Evolutionary conservation across 2,888 invertebrate species (phyloP).

Genomic region (Drosophila bunnanda): DNA sequence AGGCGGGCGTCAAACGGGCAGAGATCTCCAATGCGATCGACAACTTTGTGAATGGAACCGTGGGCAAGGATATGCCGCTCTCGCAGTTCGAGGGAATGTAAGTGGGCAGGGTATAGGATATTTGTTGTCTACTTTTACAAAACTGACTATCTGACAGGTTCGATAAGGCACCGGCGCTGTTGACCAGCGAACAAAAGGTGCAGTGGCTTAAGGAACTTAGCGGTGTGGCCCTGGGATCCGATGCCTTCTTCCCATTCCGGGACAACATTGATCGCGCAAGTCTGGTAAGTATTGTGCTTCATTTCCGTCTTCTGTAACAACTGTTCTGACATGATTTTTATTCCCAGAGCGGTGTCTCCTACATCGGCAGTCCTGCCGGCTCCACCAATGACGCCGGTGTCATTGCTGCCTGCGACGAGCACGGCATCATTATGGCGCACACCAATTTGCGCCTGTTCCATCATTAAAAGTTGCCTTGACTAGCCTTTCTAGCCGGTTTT

Average conservation of each 20-base stretch:
- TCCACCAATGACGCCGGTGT: constrained; percentile 97
- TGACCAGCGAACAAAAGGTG: constrained; percentile 88
- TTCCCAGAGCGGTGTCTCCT: constrained; percentile 95
- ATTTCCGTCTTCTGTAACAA: not conserved
- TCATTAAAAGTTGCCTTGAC: constrained; percentile 87
- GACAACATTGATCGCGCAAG: constrained; percentile 97
- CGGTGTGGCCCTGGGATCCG: constrained; percentile 95
- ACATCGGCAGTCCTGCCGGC: constrained; percentile 96
- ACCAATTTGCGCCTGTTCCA: constrained; percentile 97
- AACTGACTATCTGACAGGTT: constrained; percentile 65
- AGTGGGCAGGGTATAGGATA: constrained; percentile 82
- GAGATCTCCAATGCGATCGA: constrained; percentile 98
- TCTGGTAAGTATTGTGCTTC: constrained; percentile 87
- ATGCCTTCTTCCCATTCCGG: constrained; percentile 99
- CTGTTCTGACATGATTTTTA: not conserved
- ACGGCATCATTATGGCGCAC: constrained; percentile 93
- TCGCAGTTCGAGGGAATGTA: constrained; percentile 91
- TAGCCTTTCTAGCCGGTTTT: not conserved
- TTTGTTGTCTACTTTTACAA: no score
- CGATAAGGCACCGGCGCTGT: constrained; percentile 88
- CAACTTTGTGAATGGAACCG: constrained; percentile 95
- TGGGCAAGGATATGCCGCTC: constrained; percentile 93
- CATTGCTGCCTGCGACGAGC: constrained; percentile 95
- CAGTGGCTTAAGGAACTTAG: constrained; percentile 90
- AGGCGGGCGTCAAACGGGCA: constrained; percentile 93